Conservation (phyloP, 2,113 vertebrate species). For the Bos javanicus region DNA sequence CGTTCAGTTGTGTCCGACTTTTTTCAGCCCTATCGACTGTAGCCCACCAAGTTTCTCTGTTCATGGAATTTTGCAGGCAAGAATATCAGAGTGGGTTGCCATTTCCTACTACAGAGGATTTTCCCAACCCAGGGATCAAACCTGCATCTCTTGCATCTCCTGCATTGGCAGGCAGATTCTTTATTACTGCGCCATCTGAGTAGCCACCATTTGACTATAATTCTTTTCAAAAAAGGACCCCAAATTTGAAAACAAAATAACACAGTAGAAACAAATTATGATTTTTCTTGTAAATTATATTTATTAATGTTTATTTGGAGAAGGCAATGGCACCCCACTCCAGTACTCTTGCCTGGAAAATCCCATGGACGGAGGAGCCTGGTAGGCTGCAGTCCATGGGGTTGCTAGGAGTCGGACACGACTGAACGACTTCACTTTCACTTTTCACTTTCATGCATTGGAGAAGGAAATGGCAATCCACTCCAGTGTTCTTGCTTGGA, state of each 20-base stretch:
- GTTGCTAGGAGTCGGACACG: too few species aligned
- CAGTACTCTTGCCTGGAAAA: too few species aligned
- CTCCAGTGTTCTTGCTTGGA: too few species aligned
- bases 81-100: background rate
- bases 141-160: background rate
- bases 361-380: too few species aligned
- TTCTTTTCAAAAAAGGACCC: background rate
- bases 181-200: background rate
- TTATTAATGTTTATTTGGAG: background rate
- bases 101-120: background rate
- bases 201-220: background rate
- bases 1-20: background rate
- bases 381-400: too few species aligned
- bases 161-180: background rate
- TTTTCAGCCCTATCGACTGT: background rate
- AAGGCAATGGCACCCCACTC: too few species aligned
- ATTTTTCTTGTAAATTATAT: background rate
- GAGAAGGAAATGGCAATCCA: too few species aligned
- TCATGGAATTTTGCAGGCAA: background rate
- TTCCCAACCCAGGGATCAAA: background rate
- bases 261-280: background rate
- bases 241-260: background rate
- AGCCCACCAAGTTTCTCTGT: background rate
- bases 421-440: too few species aligned
- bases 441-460: too few species aligned